phyloP scores from a whole-genome alignment of 2,113 vertebrate species.

The Amphiprion ocellaris region DNA sequence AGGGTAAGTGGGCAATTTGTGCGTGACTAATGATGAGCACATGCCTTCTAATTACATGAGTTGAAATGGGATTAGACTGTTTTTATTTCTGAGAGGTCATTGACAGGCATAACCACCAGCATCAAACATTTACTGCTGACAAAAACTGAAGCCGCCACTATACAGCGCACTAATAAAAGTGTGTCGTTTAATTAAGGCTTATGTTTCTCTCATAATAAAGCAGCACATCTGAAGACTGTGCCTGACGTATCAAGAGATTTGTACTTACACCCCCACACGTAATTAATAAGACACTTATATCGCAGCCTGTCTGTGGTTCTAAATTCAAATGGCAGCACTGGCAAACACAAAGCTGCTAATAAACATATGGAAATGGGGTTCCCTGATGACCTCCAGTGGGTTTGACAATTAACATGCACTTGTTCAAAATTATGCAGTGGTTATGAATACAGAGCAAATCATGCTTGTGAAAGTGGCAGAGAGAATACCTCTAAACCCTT shows the following conservation, averaged over 20 bases:
- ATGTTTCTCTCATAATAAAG: conserved; percentile 57
- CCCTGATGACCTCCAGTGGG: conserved; percentile 49
- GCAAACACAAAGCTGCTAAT: conserved; percentile 66
- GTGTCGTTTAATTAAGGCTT: conserved; percentile 74
- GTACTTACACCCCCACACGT: conserved; percentile 59
- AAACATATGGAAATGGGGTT: conserved; percentile 75
- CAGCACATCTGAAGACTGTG: conserved; percentile 44
- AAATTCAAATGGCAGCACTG: conserved; percentile 14
- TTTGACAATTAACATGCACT: conserved; percentile 15
- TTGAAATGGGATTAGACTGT: conserved; percentile 75
- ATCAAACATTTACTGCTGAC: conserved; percentile 45
- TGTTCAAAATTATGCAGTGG: not conserved
- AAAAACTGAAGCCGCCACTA: conserved; percentile 40
- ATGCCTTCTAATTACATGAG: conserved; percentile 72
- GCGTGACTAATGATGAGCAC: conserved; percentile 65
- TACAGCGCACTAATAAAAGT: conserved; percentile 63
- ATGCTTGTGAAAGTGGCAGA: conserved; percentile 28
- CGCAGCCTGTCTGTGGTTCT: conserved; percentile 39
- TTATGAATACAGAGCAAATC: conserved; percentile 62
- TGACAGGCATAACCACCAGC: conserved; percentile 51
- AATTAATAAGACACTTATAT: conserved; percentile 80
- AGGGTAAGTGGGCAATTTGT: conserved; percentile 67
- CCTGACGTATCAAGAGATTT: conserved; percentile 67
- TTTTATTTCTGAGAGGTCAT: conserved; percentile 48
- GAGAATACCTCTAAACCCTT: conserved; percentile 16